Conservation (phyloP, 2,113 vertebrate species). For the Tichodroma muraria region DNA sequence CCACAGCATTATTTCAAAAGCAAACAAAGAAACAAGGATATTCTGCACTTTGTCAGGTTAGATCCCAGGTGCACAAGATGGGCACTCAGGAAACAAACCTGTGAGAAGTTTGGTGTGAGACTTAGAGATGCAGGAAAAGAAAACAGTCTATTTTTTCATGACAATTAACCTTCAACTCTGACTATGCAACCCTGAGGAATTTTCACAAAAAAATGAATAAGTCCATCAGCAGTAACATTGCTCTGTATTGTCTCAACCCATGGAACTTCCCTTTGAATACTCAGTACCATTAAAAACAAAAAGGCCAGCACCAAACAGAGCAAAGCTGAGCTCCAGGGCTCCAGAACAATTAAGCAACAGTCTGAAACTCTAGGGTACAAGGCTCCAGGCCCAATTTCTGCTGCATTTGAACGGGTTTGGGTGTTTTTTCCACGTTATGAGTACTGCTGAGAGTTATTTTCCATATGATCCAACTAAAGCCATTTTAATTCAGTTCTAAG, state of each 20-base stretch:
- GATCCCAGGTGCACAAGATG: not conserved
- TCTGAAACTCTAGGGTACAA: not conserved
- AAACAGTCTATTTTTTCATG: not conserved
- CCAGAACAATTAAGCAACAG: not conserved
- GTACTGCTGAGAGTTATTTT: not conserved
- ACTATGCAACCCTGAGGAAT: not conserved
- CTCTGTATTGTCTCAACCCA: not conserved
- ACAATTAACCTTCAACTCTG: not conserved
- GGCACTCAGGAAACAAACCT: not conserved
- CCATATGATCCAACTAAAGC: not conserved
- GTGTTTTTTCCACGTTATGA: not conserved
- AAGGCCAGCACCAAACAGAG: not conserved
- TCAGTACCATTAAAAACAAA: not conserved
- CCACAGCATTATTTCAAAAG: not conserved
- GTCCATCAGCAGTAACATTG: not conserved
- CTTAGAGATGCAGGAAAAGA: not conserved
- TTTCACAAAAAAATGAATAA: not conserved
- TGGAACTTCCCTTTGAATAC: not conserved
- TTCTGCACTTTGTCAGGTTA: not conserved
- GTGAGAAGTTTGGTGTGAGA: not conserved
- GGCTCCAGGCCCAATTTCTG: not conserved
- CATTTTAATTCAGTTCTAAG: not conserved
- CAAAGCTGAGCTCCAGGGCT: not conserved
- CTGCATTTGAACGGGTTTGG: not conserved
- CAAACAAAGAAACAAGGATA: not conserved